Evolutionary conservation across 2,113 vertebrate genomes (phyloP).

Genomic region (Megaceryle maxima): DNA sequence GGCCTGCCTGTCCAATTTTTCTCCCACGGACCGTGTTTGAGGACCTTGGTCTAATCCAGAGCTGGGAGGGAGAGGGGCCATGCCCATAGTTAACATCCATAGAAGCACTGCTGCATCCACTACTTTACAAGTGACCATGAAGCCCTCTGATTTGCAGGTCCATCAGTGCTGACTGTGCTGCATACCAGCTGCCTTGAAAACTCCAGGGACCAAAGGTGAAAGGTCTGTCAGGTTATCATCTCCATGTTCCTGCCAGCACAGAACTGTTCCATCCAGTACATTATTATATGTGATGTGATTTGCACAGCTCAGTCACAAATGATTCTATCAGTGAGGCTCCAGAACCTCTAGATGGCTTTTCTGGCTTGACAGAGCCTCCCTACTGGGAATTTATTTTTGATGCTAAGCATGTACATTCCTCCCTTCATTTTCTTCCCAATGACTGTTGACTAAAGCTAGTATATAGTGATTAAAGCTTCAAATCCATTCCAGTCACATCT

Average conservation of each 20-base stretch:
- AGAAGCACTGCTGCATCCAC: rapidly evolving
- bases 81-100: neutral
- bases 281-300: neutral
- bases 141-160: neutral
- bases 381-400: neutral
- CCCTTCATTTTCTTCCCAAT: neutral
- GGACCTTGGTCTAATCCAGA: neutral
- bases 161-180: neutral
- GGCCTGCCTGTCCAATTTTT: neutral
- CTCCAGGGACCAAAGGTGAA: neutral
- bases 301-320: neutral
- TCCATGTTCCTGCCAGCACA: neutral
- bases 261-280: neutral
- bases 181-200: neutral
- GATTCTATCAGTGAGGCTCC: neutral
- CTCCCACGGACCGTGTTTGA: rapidly evolving
- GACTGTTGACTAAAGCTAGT: neutral
- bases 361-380: neutral
- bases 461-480: neutral
- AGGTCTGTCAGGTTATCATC: neutral
- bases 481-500: neutral
- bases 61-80: neutral
- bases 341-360: neutral
- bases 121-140: neutral
- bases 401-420: neutral